Evolutionary conservation across 2,888 invertebrate species (phyloP).

Genomic region (Ernsta delagoae): DNA sequence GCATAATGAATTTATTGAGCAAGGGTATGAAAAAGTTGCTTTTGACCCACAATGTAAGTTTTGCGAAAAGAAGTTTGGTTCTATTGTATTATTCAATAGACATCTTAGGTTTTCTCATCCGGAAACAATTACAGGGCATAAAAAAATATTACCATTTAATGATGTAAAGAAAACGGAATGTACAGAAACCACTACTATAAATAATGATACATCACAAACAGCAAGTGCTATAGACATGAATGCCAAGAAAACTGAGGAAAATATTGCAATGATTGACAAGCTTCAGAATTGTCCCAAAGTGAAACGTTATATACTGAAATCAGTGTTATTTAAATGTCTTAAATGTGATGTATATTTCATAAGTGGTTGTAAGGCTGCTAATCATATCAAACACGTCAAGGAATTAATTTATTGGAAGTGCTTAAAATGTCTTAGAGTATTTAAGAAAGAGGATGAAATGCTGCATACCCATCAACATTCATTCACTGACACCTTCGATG

Average conservation of each 20-base stretch:
- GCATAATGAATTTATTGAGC: no score
- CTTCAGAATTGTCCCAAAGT: neutral
- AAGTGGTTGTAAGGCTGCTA: slow-evolving; percentile 48
- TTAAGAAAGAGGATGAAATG: slow-evolving; percentile 59
- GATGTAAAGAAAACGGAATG: no score
- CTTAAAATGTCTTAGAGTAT: slow-evolving; percentile 53
- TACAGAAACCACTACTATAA: no score
- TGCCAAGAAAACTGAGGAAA: neutral
- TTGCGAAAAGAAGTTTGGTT: no score
- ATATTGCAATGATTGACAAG: neutral
- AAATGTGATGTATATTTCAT: slow-evolving; percentile 67
- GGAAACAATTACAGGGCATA: no score
- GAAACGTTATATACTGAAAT: slow-evolving; percentile 49
- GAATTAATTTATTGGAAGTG: slow-evolving; percentile 64
- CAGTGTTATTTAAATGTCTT: slow-evolving; percentile 61
- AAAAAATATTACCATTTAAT: no score
- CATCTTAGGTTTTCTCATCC: no score
- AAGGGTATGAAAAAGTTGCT: neutral
- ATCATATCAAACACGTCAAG: slow-evolving; percentile 58
- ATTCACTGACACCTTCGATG: slow-evolving; percentile 38
- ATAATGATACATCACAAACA: no score
- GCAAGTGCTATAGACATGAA: neutral
- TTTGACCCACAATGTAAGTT: no score
- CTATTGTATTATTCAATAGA: no score
- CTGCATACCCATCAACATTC: slow-evolving; percentile 63